phyloP scores from a whole-genome alignment of 1,140 invertebrate genomes.

The Sminthurinus signatus region DNA sequence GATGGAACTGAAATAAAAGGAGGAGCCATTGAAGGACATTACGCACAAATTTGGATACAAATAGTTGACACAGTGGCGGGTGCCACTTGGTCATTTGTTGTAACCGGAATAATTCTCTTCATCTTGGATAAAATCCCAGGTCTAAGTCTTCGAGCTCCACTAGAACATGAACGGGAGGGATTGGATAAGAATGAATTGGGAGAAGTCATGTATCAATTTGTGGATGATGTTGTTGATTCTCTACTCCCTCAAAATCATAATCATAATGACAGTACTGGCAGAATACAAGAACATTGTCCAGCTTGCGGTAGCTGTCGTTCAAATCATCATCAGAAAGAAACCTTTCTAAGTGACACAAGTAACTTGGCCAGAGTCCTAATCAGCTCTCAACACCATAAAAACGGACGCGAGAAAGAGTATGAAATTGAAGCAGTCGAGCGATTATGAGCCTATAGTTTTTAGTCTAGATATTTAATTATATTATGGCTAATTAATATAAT shows the following conservation, averaged over 20 bases:
- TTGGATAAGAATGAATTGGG: conserved; percentile 34
- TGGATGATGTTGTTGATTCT: neutral
- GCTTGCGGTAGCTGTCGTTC: too few species aligned
- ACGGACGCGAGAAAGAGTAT: too few species aligned
- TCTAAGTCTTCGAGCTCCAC: conserved; percentile 22
- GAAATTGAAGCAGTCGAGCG: too few species aligned
- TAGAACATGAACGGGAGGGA: conserved; percentile 25
- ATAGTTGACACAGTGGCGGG: conserved; percentile 30
- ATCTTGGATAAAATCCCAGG: conserved; percentile 37
- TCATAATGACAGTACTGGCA: neutral
- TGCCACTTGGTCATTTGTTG: conserved; percentile 27
- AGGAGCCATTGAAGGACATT: conserved; percentile 36
- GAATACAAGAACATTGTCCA: neutral
- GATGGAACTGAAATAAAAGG: conserved; percentile 32
- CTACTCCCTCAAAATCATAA: neutral
- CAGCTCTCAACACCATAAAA: too few species aligned
- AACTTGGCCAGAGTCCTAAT: too few species aligned
- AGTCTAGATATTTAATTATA: too few species aligned
- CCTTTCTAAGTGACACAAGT: too few species aligned
- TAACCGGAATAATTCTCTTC: conserved; percentile 29
- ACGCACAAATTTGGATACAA: conserved; percentile 29
- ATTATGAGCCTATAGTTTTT: too few species aligned
- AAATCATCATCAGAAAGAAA: too few species aligned
- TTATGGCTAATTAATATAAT: too few species aligned
- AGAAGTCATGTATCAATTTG: conserved; percentile 24